Evolutionary conservation across 2,797 vertebrate species (phyloP), one percentile per base, ranked within the genome.

Genomic region (Chaunax sp.): DNA sequence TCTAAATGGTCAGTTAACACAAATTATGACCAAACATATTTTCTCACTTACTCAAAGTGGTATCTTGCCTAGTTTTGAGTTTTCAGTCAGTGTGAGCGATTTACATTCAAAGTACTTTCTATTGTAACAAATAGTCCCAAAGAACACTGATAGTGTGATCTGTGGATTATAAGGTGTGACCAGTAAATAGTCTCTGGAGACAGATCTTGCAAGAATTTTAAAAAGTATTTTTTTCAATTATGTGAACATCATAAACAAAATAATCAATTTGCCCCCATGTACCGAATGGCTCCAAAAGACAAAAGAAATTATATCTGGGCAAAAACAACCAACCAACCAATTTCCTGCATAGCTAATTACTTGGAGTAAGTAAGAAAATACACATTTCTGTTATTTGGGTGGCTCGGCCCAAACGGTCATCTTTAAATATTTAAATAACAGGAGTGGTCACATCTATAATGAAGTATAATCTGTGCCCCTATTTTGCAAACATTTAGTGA

Each of bases 1-100:
- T 68, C 8, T 51, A 51, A 56, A 69, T 14, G 37, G 51, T 18
- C 45, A 43, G 51, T 52, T 66, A 0, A 60, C 6, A 58, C 23
- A 45, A 44, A 43, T 19, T 10, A 43, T 12, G 20, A 45, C 45
- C n/a, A 56, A 57, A 56, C n/a, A 30, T 28, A n/a, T 58, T 64
- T 53, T 28, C 60, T 41, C 60, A 38, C 28, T 45, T 25, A 55
- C 5, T 6, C 10, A 7, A 6, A 0, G 22, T 72, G 23, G 23
- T n/a, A 56, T 49, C 22, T 63, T 20, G 19, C 1, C 18, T 52
- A 14, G 38, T 19, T 14, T 45, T 10, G 2, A 23, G 3, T 23
- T 14, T 45, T 10, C 2, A 23, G 3, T 23, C 20, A 33, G 8
- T 23, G 3, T 22, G 5, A 45, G 23, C 14, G n/a, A 25, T 35